Conservation (phyloP, 2,888 invertebrate genomes). For the Psococerastis gibbosa region DNA sequence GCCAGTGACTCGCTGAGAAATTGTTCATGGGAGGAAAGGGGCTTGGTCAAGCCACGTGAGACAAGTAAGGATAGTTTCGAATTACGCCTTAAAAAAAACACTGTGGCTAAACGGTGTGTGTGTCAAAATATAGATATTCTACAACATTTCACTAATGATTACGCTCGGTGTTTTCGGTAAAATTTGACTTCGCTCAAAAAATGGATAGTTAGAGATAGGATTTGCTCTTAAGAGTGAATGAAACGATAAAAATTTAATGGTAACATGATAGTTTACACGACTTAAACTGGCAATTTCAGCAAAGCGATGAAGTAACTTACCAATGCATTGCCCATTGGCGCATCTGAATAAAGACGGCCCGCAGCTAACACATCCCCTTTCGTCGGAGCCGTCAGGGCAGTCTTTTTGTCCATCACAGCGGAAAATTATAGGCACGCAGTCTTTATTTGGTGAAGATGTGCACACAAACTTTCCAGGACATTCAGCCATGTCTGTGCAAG, state of each 20-base stretch:
- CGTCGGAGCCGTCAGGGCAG: slow-evolving; percentile 69
- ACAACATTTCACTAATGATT: too few species aligned
- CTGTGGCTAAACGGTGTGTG: too few species aligned
- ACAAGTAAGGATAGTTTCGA: too few species aligned
- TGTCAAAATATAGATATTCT: too few species aligned
- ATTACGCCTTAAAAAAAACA: too few species aligned
- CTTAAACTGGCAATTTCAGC: neutral
- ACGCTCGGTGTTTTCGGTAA: too few species aligned
- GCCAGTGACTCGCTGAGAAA: too few species aligned
- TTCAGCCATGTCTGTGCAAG: slow-evolving; percentile 44
- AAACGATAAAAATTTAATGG: neutral
- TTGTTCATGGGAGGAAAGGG: too few species aligned
- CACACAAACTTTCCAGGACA: slow-evolving; percentile 59
- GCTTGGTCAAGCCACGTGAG: too few species aligned
- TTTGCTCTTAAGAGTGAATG: slow-evolving; percentile 5
- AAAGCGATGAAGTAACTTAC: slow-evolving; percentile 22
- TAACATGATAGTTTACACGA: too few species aligned
- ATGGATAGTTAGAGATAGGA: slow-evolving; percentile 2
- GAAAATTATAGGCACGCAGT: slow-evolving; percentile 52
- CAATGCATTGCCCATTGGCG: slow-evolving; percentile 37
- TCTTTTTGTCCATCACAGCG: slow-evolving; percentile 64
- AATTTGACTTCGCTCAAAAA: too few species aligned
- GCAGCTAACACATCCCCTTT: slow-evolving; percentile 53
- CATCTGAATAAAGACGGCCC: slow-evolving; percentile 46
- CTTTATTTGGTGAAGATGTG: slow-evolving; percentile 32